Base-by-base conservation (phyloP, 2,888 invertebrate species). In the Hemistola chrysoprasaria region DNA sequence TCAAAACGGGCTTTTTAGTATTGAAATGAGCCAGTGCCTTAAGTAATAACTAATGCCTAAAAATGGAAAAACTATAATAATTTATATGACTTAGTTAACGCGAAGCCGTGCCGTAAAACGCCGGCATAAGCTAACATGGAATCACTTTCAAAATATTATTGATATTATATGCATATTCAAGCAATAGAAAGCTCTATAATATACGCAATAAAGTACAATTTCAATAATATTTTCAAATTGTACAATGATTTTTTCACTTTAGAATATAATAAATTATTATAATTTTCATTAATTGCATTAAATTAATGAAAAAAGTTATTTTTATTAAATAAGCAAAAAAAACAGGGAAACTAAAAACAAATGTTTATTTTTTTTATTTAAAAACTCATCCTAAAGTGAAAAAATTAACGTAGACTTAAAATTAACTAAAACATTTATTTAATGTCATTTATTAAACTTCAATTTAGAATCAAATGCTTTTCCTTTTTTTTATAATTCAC, bases 391-490 rank as follows among this genome's bases (percentile, higher is more conserved):
- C 10, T 11, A 22, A 31, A 23, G 30, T 43, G 33, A 34, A 29
- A 10, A 39, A 44, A 30, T 22, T 26, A n/a, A 5, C 27, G 30
- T 22, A 29, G 23, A 6, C 22, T 26, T 42, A 20, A 22, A 62
- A 49, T 61, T 69, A 78, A 71, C 59, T 56, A 65, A 70, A 71
- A 78, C 78, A 78, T 60, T 75, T 78, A 74, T n/a, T n/a, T n/a
- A 75, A 79, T 82, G 78, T 81, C 82, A 84, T 86, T 86, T 79
- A 83, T 80, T 85, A 83, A 70, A 75, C 69, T 79, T 77, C 78
- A 83, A 81, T 87, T 88, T 87, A 88, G 87, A 88, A 87, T 88
- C 82, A 76, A 83, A 80, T 86, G 87, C 87, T 88, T 87, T 75
- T 66, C 72, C 71, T 58, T 62, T 67, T 64, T 74, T 82, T 76